Percentiles rank a stretch among this genome's conserved stretches.
Evolutionary conservation across 1,140 invertebrate genomes (phyloP).

Genomic region (Geopemphigus sp.): DNA sequence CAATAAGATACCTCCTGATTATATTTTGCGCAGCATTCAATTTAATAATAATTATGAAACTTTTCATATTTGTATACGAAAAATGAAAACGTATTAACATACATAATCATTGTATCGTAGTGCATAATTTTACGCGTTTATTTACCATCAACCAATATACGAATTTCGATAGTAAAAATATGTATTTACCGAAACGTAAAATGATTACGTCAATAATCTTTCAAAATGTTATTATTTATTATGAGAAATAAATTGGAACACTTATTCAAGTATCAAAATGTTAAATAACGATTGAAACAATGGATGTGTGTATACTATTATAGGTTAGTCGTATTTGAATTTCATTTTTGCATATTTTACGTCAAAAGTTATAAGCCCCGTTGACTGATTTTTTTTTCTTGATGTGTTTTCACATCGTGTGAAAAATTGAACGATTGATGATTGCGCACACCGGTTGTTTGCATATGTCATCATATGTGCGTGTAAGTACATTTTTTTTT

Average conservation of each 20-base stretch:
- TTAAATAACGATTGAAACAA: background rate
- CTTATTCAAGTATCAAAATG: background rate
- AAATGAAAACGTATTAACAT: too few relatives aligned
- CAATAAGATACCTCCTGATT: too few relatives aligned
- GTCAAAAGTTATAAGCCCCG: background rate
- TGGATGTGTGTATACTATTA: background rate
- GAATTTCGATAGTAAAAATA: too few relatives aligned
- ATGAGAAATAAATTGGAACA: background rate
- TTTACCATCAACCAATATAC: too few relatives aligned
- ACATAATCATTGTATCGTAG: too few relatives aligned
- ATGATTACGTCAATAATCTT: background rate
- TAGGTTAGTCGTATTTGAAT: background rate
- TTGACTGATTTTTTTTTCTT: background rate
- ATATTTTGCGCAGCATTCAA: too few relatives aligned
- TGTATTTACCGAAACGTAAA: background rate
- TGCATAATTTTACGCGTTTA: too few relatives aligned
- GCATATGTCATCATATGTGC: background rate
- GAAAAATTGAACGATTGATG: conserved; percentile 1
- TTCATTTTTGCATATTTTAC: background rate
- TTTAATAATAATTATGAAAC: too few relatives aligned
- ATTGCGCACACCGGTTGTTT: conserved; percentile 2
- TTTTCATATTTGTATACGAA: too few relatives aligned
- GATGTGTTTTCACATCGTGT: background rate
- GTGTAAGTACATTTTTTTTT: background rate
- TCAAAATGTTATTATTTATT: background rate